Evolutionary conservation across 2,888 invertebrate species (phyloP).

Genomic region (Chymomyza amoena): DNA sequence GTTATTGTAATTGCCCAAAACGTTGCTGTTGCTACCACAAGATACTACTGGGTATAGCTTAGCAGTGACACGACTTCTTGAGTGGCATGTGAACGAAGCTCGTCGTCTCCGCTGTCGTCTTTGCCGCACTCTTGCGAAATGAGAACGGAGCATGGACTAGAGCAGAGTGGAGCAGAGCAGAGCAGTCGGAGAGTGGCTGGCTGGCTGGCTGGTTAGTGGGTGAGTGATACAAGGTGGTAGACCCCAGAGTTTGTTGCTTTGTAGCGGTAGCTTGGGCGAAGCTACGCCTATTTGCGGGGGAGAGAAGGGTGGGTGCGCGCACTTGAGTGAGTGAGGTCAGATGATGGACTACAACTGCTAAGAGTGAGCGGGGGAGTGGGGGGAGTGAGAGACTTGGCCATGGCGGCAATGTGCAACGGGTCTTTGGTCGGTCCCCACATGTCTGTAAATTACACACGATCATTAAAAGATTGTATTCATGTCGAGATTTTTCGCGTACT

Average conservation of each 20-base stretch:
- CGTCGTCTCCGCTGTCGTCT: constrained; percentile 17
- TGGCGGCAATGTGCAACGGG: not conserved
- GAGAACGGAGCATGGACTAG: constrained; percentile 56
- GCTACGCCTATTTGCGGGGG: not conserved
- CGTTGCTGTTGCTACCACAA: constrained; percentile 24
- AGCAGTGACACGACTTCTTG: constrained; percentile 66
- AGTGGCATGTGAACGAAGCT: constrained; percentile 67
- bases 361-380: too few species aligned
- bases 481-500: constrained; percentile 64
- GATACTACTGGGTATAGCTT: constrained; percentile 28
- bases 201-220: constrained; percentile 51
- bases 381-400: not conserved
- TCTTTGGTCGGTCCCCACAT: constrained; percentile 43
- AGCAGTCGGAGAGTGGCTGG: not conserved
- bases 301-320: not conserved
- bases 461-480: constrained; percentile 75
- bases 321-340: constrained; percentile 49
- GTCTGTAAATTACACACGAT: constrained; percentile 76
- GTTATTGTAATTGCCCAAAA: constrained; percentile 72
- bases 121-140: constrained; percentile 50
- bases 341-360: constrained; percentile 52
- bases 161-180: constrained; percentile 33
- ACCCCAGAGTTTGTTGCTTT: not conserved
- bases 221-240: constrained; percentile 62
- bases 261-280: not conserved